Percentiles rank a stretch among this genome's conserved stretches.
Conservation (phyloP, 2,888 invertebrate species). For the Scaptomyza flava region DNA sequence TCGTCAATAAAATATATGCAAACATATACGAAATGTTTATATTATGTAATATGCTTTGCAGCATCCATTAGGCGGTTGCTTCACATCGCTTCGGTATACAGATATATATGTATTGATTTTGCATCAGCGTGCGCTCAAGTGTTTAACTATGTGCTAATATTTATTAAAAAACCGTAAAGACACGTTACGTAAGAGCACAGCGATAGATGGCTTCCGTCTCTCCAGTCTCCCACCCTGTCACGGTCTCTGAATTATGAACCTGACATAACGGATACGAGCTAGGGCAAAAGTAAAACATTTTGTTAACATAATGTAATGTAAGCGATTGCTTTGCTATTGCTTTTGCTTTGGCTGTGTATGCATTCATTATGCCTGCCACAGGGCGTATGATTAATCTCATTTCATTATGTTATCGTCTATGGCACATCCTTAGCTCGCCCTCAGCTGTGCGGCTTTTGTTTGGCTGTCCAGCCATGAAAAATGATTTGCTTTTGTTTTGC, state of each 20-base stretch:
- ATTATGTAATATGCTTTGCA: slow-evolving; percentile 50
- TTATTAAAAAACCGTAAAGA: slow-evolving; percentile 70
- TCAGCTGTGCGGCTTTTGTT: slow-evolving; percentile 49
- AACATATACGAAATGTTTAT: slow-evolving; percentile 7
- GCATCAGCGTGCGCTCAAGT: slow-evolving; percentile 75
- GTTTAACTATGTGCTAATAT: slow-evolving; percentile 79
- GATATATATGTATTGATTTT: slow-evolving; percentile 68
- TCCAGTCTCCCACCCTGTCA: neutral
- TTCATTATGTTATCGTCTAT: slow-evolving; percentile 69
- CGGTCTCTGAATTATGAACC: slow-evolving; percentile 49
- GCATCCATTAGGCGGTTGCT: slow-evolving; percentile 54
- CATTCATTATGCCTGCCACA: slow-evolving; percentile 67
- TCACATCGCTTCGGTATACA: slow-evolving; percentile 2
- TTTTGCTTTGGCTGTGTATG: slow-evolving; percentile 25
- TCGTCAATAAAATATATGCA: slow-evolving; percentile 67
- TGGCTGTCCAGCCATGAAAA: slow-evolving; percentile 66
- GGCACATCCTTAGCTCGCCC: slow-evolving; percentile 50
- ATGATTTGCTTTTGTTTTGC: slow-evolving; percentile 64
- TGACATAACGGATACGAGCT: slow-evolving; percentile 5
- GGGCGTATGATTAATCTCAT: slow-evolving; percentile 78
- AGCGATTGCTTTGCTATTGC: slow-evolving; percentile 41
- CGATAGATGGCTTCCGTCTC: neutral
- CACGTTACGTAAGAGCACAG: slow-evolving; percentile 57
- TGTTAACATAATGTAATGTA: slow-evolving; percentile 58
- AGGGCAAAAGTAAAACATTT: slow-evolving; percentile 39